These are phyloP conservation scores for Erynnis tages DNA, from an alignment of 2,888 invertebrate species.

Conservation along the genomic window DNA sequence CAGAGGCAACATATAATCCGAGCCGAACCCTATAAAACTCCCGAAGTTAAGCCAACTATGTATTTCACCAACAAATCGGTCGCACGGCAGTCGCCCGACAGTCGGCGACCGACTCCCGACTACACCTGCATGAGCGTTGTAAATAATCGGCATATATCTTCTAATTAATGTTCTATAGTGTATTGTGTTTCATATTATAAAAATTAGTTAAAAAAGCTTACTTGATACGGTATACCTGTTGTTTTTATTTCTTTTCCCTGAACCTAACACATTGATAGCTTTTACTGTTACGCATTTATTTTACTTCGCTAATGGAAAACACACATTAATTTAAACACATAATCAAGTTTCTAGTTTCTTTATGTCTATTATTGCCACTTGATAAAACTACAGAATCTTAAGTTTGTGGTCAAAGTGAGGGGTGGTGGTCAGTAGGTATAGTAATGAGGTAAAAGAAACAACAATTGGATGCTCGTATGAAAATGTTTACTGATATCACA, in stretches of 20 bases:
- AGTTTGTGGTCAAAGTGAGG: too few relatives aligned
- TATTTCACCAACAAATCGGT: background rate
- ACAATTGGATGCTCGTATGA: conserved; percentile 76
- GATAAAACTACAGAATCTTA: too few relatives aligned
- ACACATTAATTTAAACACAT: too few relatives aligned
- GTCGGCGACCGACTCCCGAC: background rate
- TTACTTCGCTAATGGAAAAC: too few relatives aligned
- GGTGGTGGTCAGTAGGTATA: background rate
- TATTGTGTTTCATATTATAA: conserved; percentile 64
- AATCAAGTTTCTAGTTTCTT: too few relatives aligned
- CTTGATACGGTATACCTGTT: conserved; percentile 60
- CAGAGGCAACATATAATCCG: conserved; percentile 55
- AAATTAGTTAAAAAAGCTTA: conserved; percentile 77
- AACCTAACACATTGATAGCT: background rate
- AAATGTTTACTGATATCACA: conserved; percentile 82
- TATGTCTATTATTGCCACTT: too few relatives aligned
- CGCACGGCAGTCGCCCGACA: background rate
- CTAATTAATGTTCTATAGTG: conserved; percentile 55
- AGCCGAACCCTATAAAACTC: conserved; percentile 18
- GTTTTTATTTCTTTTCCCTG: conserved; percentile 45
- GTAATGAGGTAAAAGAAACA: conserved; percentile 54
- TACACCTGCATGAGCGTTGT: conserved; percentile 39
- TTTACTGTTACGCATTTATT: too few relatives aligned
- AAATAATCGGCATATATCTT: conserved; percentile 55
- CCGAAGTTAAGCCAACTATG: conserved; percentile 4